Conservation (phyloP, 2,113 vertebrate genomes). For the Potamarius usumacintae region DNA sequence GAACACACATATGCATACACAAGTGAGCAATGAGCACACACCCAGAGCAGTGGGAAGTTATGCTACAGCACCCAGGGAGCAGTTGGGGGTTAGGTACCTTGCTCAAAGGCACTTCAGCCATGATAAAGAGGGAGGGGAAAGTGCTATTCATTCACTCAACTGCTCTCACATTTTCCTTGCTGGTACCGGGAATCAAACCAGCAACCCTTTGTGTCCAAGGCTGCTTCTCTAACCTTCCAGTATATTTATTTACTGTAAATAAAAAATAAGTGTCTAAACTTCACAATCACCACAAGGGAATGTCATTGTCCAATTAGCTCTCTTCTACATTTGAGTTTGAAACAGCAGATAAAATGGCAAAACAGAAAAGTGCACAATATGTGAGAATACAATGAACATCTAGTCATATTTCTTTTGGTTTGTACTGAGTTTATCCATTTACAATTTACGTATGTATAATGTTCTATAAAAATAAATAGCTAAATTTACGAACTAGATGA, state of each 20-base stretch:
- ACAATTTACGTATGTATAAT: background rate
- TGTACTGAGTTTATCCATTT: background rate
- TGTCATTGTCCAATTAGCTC: background rate
- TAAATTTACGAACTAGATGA: too few relatives aligned
- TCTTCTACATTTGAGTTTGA: background rate
- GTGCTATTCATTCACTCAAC: too few relatives aligned
- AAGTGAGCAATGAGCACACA: too few relatives aligned
- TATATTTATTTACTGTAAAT: background rate
- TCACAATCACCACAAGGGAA: background rate
- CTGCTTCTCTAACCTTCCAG: background rate
- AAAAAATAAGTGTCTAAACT: background rate
- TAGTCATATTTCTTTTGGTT: background rate
- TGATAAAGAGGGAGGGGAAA: too few relatives aligned
- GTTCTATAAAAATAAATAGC: background rate
- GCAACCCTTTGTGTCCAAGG: too few relatives aligned
- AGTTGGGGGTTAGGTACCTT: too few relatives aligned
- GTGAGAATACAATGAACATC: background rate
- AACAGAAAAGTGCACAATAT: background rate
- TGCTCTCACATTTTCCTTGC: too few relatives aligned
- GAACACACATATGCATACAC: too few relatives aligned
- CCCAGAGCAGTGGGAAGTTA: too few relatives aligned
- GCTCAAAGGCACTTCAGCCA: too few relatives aligned
- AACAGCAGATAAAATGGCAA: background rate
- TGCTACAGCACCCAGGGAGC: too few relatives aligned
- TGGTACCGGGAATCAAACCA: too few relatives aligned